Evolutionary conservation across 2,113 vertebrate species (phyloP), one percentile per base, ranked within the genome.

Genomic region (Bostrychus sinensis): DNA sequence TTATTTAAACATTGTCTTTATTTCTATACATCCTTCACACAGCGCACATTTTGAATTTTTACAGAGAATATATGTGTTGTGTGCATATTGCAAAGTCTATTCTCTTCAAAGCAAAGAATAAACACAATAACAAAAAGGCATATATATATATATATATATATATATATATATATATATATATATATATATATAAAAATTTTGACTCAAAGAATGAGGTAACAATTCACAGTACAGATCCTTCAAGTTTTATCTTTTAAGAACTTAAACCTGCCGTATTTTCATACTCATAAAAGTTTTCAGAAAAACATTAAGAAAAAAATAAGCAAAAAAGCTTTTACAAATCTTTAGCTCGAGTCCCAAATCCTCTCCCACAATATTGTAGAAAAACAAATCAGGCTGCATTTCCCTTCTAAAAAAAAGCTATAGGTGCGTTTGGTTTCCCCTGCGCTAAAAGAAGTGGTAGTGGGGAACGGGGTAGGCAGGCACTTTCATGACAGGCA

Each of bases 401-500:
- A 87, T 86, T 93, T 92, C 88, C 92, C 91, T 93, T 92, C 91
- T 94, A 70, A 19, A 78, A 81, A 78, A 74, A 81, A 62, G 72
- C 69, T 75, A 51, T 30, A 38, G 23, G 32, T 48, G 19, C 4
- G 36, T 57, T 66, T 70, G 36, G 55, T 64, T 36, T 60, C 90
- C 92, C 91, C 81, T 94, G 92, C 89, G 91, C 94, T 99, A 98
- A 98, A 98, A 98, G 94, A 97, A 99, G 90, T 95, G 96, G 93
- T 96, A 99, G 93, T 96, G 96, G 88, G 96, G 95, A 90, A 98
- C 89, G 88, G 96, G 94, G 91, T 96, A 99, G 93, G 95, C 91
- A 89, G 96, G 96, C 89, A 98, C 93, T 95, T 99, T 98, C 97
- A 99, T 97, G 94, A 99, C 92, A 90, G 96, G 97, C 92, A 99